Evolutionary conservation across 2,113 vertebrate genomes (phyloP), one percentile per base, ranked within the genome.

Genomic region (Dasyprocta punctata): DNA sequence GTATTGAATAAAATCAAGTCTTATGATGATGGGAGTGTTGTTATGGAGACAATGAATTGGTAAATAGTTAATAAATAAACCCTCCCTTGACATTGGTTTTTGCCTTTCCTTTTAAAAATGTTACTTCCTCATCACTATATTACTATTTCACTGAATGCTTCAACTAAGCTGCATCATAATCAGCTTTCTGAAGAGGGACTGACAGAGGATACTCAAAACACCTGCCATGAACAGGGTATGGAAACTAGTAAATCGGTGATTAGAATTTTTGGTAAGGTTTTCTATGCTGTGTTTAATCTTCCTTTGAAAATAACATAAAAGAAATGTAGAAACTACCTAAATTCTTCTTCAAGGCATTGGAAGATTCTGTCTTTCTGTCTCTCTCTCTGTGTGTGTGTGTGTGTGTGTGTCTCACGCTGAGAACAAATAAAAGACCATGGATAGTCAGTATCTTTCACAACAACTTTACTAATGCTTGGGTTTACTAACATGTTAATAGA

Each of bases 1-100:
- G 82, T 96, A 81, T 10, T 93, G 24, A 89, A 86, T 92, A 85
- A 95, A 84, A 92, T 71, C 73, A 86, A 56, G 14, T 49, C 12
- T 56, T 16, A 9, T 20, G 61, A 54, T 3, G 12, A 65, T 26
- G 38, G 87, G 28, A 13, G 9, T 2, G 12, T 82, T 90, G 71
- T 38, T n/a, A 77, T 14, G 56, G 89, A 93, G 58, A 89, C 30
- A 54, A 22, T 65, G 22, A 94, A 97, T 63, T 52, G 26, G 65
- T 33, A 82, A 30, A 63, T 4, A 20, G 19, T 49, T 67, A 44
- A 88, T 90, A 63, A 84, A 80, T 63, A 93, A 91, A 20, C 12
- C 36, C 65, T 90, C 0, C 12, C 47, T 81, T 58, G 36, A 47
- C 24, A 85, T 58, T 75, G 73, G 13, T 47, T 36, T 41, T 78